phyloP scores from a whole-genome alignment of 2,888 invertebrate genomes.

The Noctua comes region DNA sequence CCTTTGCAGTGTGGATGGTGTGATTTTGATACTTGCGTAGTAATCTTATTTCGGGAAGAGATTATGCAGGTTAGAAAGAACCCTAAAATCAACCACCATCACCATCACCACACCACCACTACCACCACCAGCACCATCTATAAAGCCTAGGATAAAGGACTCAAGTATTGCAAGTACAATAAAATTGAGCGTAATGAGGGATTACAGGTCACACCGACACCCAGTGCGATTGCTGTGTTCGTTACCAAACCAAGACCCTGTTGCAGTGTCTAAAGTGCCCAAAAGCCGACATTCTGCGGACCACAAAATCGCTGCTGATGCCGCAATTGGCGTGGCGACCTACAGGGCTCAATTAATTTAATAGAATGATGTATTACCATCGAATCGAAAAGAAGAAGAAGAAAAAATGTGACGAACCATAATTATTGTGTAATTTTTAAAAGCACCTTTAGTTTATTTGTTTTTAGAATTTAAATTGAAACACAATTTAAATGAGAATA shows the following conservation, averaged over 20 bases:
- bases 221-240: neutral
- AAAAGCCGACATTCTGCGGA: neutral
- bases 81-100: no score
- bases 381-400: neutral
- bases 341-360: neutral
- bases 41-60: neutral
- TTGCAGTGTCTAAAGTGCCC: neutral
- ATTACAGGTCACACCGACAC: neutral
- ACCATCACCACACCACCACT: no score
- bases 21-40: constrained; percentile 47
- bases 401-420: neutral
- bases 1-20: constrained; percentile 42
- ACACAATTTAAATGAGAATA: neutral
- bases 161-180: neutral
- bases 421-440: neutral
- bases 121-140: no score
- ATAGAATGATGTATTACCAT: neutral
- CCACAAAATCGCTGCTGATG: neutral
- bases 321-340: neutral
- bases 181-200: neutral
- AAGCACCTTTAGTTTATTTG: neutral
- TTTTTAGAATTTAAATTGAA: neutral
- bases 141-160: neutral
- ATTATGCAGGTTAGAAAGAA: neutral
- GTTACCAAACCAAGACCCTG: neutral